Conservation (phyloP, 2,113 vertebrate species). For the Gavialis gangeticus region DNA sequence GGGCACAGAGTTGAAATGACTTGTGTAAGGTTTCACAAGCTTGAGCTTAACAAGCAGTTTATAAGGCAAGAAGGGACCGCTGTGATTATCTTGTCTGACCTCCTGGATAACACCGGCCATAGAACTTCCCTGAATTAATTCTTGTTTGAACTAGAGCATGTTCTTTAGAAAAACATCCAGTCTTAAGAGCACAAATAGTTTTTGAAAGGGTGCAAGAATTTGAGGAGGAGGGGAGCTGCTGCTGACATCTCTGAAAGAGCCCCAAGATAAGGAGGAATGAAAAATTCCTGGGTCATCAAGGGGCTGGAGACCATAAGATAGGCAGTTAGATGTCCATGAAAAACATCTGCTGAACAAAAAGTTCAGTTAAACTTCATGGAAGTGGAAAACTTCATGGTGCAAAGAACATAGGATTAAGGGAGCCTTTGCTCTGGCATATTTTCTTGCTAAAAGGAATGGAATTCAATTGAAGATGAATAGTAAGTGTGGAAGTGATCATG, state of each 20-base stretch:
- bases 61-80: too few species aligned
- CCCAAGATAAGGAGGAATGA: not conserved
- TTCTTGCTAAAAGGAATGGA: not conserved
- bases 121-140: too few species aligned
- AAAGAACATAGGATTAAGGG: not conserved
- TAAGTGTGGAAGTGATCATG: accelerated
- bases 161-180: too few species aligned
- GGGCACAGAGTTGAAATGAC: not conserved
- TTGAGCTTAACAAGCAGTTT: not conserved
- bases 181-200: not conserved
- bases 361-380: not conserved
- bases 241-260: not conserved
- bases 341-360: not conserved
- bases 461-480: not conserved
- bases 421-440: not conserved
- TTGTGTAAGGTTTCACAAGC: not conserved
- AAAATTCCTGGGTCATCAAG: not conserved
- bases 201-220: not conserved
- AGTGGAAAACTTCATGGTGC: not conserved
- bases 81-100: too few species aligned
- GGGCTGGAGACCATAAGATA: not conserved
- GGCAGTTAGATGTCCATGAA: not conserved
- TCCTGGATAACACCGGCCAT: too few species aligned
- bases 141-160: too few species aligned
- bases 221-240: not conserved